Conservation (phyloP, 2,113 vertebrate genomes). For the Ariopsis seemanni region DNA sequence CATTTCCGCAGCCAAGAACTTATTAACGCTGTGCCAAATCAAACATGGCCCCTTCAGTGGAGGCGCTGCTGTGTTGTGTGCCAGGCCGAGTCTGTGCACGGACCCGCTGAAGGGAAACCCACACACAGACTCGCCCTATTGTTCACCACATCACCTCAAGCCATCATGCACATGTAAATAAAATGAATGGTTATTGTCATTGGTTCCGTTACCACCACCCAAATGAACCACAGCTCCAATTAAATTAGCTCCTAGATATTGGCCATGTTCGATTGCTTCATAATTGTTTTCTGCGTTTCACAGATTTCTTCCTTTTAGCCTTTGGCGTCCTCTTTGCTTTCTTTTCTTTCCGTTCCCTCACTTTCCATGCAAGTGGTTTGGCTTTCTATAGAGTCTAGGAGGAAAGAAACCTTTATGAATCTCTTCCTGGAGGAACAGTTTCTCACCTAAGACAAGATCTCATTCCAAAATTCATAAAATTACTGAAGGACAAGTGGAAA, state of each 20-base stretch:
- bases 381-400: not conserved
- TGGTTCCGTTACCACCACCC: conserved; percentile 17
- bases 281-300: conserved; percentile 4
- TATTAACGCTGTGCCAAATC: conserved; percentile 73
- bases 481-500: not conserved
- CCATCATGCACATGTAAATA: not conserved
- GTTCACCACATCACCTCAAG: conserved; percentile 16
- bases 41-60: conserved; percentile 68
- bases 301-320: conserved; percentile 6
- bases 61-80: conserved; percentile 53
- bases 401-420: not conserved
- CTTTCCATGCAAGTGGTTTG: not conserved
- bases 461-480: not conserved
- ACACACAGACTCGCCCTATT: conserved; percentile 56
- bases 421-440: conserved; percentile 26
- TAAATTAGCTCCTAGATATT: conserved; percentile 6
- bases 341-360: not conserved
- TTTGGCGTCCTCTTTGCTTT: not conserved
- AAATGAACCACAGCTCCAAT: not conserved
- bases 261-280: not conserved
- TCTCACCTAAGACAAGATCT: not conserved
- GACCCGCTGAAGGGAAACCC: conserved; percentile 55
- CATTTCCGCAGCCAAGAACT: conserved; percentile 79
- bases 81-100: conserved; percentile 55
- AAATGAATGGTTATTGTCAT: conserved; percentile 26